Evolutionary conservation across 2,797 vertebrate genomes (phyloP).

Genomic region (Falco cherrug): DNA sequence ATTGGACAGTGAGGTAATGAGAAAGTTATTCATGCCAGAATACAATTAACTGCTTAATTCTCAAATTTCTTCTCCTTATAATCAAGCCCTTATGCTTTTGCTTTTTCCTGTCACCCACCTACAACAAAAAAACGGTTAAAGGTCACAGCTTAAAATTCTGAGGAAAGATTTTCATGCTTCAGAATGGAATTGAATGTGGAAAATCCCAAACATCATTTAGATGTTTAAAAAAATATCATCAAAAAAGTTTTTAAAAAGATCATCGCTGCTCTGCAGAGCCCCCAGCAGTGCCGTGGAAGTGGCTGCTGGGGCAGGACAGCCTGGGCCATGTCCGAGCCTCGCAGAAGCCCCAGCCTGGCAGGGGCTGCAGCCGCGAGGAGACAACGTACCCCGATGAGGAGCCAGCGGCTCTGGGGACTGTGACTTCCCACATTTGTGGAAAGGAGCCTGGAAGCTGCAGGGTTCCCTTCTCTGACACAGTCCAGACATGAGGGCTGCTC

Average conservation of each 20-base stretch:
- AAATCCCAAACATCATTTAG: neutral
- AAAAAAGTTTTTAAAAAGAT: neutral
- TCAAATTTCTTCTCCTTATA: neutral
- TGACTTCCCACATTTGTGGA: neutral
- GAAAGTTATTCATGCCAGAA: neutral
- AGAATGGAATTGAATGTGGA: neutral
- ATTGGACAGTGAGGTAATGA: neutral
- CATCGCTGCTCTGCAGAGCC: neutral
- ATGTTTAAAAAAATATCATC: neutral
- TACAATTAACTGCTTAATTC: neutral
- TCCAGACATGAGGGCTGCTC: neutral
- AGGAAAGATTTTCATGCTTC: neutral
- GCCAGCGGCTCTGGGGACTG: neutral
- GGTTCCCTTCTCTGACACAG: neutral
- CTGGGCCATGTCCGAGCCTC: neutral
- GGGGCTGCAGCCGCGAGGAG: rapidly evolving
- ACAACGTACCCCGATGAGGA: rapidly evolving
- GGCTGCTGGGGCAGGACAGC: neutral
- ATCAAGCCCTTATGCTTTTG: neutral
- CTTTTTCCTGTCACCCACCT: neutral
- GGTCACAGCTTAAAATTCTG: neutral
- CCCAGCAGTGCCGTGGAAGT: neutral
- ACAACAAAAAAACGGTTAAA: neutral
- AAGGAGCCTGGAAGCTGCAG: constrained; percentile 15
- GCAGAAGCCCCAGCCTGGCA: neutral